These are phyloP conservation scores for Okamejei kenojei DNA, from an alignment of 2,797 vertebrate genomes.

Conservation along the genomic window DNA sequence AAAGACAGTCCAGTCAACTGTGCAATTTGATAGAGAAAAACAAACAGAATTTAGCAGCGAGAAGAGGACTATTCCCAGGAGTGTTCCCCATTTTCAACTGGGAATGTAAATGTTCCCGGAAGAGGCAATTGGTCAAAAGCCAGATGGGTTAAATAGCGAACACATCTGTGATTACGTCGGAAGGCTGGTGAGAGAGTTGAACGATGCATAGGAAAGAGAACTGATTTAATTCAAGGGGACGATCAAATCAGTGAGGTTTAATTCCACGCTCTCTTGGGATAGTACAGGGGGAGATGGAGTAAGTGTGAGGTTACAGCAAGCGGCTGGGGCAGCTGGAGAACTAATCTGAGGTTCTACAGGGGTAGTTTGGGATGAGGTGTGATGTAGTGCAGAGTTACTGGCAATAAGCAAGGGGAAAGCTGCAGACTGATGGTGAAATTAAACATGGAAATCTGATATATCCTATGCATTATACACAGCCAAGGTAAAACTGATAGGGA, in stretches of 20 bases:
- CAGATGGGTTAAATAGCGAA: neutral
- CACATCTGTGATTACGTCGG: neutral
- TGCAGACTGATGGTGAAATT: neutral
- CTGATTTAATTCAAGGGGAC: neutral
- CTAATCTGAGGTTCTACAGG: neutral
- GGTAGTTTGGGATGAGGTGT: neutral
- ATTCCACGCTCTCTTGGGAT: neutral
- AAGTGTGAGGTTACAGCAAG: neutral
- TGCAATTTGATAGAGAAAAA: neutral
- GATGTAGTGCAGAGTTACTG: neutral
- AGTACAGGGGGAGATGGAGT: neutral
- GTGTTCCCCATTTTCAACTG: neutral
- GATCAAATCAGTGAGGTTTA: neutral
- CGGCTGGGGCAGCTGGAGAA: neutral
- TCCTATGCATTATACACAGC: no score
- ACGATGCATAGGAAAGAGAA: neutral
- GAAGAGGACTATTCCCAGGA: neutral
- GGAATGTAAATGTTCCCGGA: neutral
- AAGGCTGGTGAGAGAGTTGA: neutral
- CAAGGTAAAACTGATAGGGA: neutral
- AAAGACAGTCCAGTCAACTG: neutral
- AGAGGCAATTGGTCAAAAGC: neutral
- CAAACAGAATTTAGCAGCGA: neutral
- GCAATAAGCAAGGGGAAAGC: neutral
- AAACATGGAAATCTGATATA: neutral